A percentile compares a stretch with the other conserved stretches of the same genome.
Conservation (phyloP, 2,113 vertebrate genomes). For the Furnarius figulus region DNA sequence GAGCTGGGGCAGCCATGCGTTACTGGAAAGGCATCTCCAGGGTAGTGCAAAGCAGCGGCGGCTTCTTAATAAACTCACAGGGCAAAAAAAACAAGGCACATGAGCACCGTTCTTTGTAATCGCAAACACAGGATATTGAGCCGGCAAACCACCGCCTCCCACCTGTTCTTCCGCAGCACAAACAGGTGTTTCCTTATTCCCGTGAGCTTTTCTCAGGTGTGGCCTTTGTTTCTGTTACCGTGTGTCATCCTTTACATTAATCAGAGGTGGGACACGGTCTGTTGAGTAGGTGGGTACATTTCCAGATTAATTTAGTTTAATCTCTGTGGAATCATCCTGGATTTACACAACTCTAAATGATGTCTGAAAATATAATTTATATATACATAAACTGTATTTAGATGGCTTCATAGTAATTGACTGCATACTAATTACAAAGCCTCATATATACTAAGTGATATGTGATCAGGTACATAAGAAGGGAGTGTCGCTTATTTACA, state of each 20-base stretch:
- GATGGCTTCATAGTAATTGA: not conserved
- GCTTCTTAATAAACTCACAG: not conserved
- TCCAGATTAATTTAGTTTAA: not conserved
- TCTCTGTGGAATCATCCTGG: not conserved
- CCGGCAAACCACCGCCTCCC: slow-evolving; percentile 39
- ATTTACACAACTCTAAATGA: not conserved
- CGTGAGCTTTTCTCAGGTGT: slow-evolving; percentile 9
- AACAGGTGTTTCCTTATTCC: slow-evolving; percentile 39
- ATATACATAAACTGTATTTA: not conserved
- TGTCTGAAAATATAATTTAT: not conserved
- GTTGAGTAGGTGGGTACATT: not conserved
- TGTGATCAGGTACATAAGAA: slow-evolving; percentile 12
- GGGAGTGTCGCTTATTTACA: slow-evolving; percentile 37
- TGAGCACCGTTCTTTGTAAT: slow-evolving; percentile 1
- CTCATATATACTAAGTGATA: not conserved
- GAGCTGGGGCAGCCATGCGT: not conserved
- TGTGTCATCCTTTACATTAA: not conserved
- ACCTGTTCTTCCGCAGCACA: slow-evolving; percentile 37
- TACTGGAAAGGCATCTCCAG: not conserved
- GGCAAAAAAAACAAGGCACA: not conserved
- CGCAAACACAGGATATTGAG: not conserved
- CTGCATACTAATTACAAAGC: not conserved
- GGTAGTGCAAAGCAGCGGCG: not conserved
- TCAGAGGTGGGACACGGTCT: not conserved
- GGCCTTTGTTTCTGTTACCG: slow-evolving; percentile 10